Conservation (phyloP, 2,888 invertebrate genomes). For the Prosopocoilus inquinatus region DNA sequence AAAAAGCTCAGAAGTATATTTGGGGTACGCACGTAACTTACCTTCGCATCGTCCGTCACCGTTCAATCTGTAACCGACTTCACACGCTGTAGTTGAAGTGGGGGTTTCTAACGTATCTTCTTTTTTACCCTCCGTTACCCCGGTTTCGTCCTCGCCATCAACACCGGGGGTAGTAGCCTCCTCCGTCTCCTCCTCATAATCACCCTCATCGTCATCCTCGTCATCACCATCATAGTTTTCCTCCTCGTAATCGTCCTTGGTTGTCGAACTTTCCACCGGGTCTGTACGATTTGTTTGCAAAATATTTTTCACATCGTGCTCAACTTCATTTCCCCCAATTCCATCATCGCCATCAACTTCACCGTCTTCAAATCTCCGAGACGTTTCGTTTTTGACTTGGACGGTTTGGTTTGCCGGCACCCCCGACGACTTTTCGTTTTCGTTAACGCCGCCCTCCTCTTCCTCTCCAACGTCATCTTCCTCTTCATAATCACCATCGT, state of each 20-base stretch:
- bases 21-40: no score
- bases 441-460: background rate
- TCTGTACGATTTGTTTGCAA: background rate
- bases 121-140: slow-evolving; percentile 10
- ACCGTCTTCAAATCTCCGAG: background rate
- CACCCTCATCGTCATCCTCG: slow-evolving; percentile 14
- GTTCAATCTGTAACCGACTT: slow-evolving; percentile 50
- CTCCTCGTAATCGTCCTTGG: slow-evolving; percentile 2
- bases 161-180: slow-evolving; percentile 3
- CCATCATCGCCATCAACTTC: background rate
- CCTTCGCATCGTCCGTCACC: slow-evolving; percentile 50
- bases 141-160: slow-evolving; percentile 11
- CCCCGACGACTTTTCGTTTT: no score
- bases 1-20: no score
- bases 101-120: background rate
- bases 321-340: background rate
- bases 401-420: no score
- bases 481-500: slow-evolving; percentile 10
- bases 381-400: background rate
- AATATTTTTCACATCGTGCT: slow-evolving; percentile 7
- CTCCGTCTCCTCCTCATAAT: slow-evolving; percentile 7
- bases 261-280: background rate
- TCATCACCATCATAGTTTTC: slow-evolving; percentile 7
- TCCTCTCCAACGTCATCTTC: slow-evolving; percentile 12
- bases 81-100: slow-evolving; percentile 31